Conservation (phyloP, 1,140 invertebrate species). For the Mya arenaria region DNA sequence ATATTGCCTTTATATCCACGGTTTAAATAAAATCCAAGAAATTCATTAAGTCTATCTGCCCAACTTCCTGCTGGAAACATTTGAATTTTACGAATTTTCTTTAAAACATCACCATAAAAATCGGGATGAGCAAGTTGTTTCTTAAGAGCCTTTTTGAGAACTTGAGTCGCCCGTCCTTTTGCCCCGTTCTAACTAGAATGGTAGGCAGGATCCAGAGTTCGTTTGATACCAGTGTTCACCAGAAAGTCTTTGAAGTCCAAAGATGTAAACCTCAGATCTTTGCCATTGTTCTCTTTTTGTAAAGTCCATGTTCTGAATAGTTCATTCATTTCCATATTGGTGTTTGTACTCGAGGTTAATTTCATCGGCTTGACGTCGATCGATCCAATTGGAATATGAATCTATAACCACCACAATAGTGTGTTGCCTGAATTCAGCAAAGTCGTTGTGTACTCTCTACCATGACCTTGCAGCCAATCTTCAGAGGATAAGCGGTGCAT, state of each 20-base stretch:
- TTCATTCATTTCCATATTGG: not conserved
- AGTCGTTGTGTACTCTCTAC: no score
- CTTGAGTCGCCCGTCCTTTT: slow-evolving; percentile 67
- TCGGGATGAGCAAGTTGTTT: not conserved
- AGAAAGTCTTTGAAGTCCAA: slow-evolving; percentile 66
- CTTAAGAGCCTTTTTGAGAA: slow-evolving; percentile 52
- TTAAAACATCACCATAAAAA: no score
- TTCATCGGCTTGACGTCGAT: slow-evolving; percentile 69
- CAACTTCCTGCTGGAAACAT: no score
- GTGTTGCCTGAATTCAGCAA: no score
- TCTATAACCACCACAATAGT: no score
- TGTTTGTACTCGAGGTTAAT: not conserved
- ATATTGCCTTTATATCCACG: no score
- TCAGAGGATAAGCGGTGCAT: no score
- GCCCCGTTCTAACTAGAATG: slow-evolving; percentile 68
- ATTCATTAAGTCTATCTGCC: no score
- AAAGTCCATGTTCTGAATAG: not conserved
- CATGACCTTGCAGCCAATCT: no score
- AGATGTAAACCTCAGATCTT: slow-evolving; percentile 62
- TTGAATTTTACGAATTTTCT: no score
- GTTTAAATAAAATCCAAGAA: no score
- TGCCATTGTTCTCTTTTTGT: slow-evolving; percentile 61
- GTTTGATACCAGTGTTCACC: slow-evolving; percentile 55
- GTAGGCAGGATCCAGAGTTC: slow-evolving; percentile 61
- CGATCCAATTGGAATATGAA: no score